Evolutionary conservation across 2,888 invertebrate species (phyloP).

Genomic region (Latrodectus hesperus): DNA sequence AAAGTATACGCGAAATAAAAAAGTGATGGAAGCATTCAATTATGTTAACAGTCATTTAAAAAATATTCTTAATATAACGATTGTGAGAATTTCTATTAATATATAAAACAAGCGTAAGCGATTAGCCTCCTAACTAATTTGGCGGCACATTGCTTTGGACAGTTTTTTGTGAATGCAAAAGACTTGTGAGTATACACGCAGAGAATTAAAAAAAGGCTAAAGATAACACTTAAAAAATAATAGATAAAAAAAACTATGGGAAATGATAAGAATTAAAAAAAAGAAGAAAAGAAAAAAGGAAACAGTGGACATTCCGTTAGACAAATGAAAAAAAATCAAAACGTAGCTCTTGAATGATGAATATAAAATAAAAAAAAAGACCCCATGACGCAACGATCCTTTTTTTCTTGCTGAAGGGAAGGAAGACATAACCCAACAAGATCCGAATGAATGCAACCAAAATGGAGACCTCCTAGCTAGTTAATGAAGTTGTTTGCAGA

Average conservation of each 20-base stretch:
- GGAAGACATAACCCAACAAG: conserved; percentile 13
- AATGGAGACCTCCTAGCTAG: conserved; percentile 72
- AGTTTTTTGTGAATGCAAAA: not conserved
- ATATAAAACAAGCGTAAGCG: too few species aligned
- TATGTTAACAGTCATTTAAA: too few species aligned
- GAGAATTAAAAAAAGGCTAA: not conserved
- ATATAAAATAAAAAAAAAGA: conserved; percentile 30
- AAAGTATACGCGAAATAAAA: too few species aligned
- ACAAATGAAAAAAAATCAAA: not conserved
- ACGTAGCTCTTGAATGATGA: conserved; percentile 11
- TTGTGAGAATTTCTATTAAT: too few species aligned
- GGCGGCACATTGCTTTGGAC: not conserved
- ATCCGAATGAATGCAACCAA: conserved; percentile 46
- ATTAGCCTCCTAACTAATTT: not conserved
- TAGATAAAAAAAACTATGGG: not conserved
- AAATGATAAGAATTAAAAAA: not conserved
- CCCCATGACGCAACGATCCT: conserved; percentile 15
- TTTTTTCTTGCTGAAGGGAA: not conserved
- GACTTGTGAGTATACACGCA: not conserved
- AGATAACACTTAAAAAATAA: not conserved
- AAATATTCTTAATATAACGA: too few species aligned
- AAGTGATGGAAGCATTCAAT: too few species aligned
- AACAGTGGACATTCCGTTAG: conserved; percentile 27
- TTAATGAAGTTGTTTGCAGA: conserved; percentile 66
- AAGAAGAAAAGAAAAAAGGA: conserved; percentile 12